These are phyloP conservation scores for Cyclophora albipunctata DNA, from an alignment of 2,888 invertebrate species.

Conservation along the genomic window DNA sequence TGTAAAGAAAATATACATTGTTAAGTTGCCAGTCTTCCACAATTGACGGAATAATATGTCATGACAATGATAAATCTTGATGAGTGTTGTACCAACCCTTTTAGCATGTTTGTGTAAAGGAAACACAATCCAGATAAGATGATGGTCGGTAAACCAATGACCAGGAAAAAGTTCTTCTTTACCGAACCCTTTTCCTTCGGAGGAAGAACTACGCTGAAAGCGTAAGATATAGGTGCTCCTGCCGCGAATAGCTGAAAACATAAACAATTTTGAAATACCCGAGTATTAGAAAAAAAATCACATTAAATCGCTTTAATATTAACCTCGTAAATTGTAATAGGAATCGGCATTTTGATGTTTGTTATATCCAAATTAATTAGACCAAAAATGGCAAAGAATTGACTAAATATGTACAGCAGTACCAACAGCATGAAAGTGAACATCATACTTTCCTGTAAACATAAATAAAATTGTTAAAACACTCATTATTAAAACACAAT, in stretches of 20 bases:
- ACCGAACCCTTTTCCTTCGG: conserved; percentile 45
- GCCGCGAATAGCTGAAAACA: conserved; percentile 58
- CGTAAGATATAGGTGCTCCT: conserved; percentile 64
- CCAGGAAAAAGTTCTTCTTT: conserved; percentile 50
- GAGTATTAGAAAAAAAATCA: too few relatives aligned
- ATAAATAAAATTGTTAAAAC: conserved; percentile 1
- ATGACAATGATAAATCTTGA: neutral
- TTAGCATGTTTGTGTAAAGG: conserved; percentile 63
- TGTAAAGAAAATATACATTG: conserved; percentile 24
- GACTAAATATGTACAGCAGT: conserved; percentile 62
- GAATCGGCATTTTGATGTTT: conserved; percentile 62
- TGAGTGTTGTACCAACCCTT: conserved; percentile 42
- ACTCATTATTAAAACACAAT: too few relatives aligned
- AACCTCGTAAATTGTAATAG: conserved; percentile 64
- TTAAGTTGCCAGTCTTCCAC: too few relatives aligned
- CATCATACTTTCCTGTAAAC: conserved; percentile 67
- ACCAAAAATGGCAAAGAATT: conserved; percentile 65
- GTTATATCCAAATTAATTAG: conserved; percentile 64
- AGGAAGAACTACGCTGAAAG: conserved; percentile 51
- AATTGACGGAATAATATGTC: too few relatives aligned
- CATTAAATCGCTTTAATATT: neutral
- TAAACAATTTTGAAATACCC: neutral
- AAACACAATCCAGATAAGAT: conserved; percentile 58
- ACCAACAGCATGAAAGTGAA: conserved; percentile 61
- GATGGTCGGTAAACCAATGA: conserved; percentile 51